These are phyloP conservation scores for Trachelus stipa DNA, from an alignment of 2,888 invertebrate genomes.

Conservation along the genomic window DNA sequence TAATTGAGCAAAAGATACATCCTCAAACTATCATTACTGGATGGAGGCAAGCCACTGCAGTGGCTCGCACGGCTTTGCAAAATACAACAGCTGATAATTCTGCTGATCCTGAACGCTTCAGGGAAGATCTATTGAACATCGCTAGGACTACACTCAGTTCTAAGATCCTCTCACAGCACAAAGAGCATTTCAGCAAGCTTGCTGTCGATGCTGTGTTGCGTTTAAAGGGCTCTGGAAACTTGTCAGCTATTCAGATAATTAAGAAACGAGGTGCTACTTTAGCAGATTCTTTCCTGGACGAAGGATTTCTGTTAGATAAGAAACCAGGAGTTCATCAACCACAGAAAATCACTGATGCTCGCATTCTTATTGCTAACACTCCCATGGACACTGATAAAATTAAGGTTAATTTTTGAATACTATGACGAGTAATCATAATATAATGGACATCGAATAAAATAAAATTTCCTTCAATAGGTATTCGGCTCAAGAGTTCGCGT, in stretches of 20 bases:
- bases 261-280: slow-evolving; percentile 96
- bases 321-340: slow-evolving; percentile 98
- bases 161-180: slow-evolving; percentile 97
- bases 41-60: slow-evolving; percentile 89
- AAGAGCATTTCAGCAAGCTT: slow-evolving; percentile 94
- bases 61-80: slow-evolving; percentile 85
- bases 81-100: slow-evolving; percentile 87
- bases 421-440: neutral
- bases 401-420: slow-evolving; percentile 71
- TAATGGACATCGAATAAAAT: neutral
- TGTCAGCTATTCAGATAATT: slow-evolving; percentile 97
- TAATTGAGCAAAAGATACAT: slow-evolving; percentile 94
- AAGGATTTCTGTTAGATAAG: slow-evolving; percentile 95
- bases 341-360: slow-evolving; percentile 93
- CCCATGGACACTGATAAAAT: slow-evolving; percentile 99
- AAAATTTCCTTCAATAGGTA: slow-evolving; percentile 61
- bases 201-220: slow-evolving; percentile 96
- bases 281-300: slow-evolving; percentile 95
- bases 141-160: slow-evolving; percentile 97
- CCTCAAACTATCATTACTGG: slow-evolving; percentile 98
- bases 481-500: slow-evolving; percentile 96
- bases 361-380: slow-evolving; percentile 97
- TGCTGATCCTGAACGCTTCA: slow-evolving; percentile 80
- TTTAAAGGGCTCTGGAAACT: slow-evolving; percentile 94
- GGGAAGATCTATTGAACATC: slow-evolving; percentile 93